Evolutionary conservation across 2,888 invertebrate species (phyloP).

Genomic region (Esperia sulphurella): DNA sequence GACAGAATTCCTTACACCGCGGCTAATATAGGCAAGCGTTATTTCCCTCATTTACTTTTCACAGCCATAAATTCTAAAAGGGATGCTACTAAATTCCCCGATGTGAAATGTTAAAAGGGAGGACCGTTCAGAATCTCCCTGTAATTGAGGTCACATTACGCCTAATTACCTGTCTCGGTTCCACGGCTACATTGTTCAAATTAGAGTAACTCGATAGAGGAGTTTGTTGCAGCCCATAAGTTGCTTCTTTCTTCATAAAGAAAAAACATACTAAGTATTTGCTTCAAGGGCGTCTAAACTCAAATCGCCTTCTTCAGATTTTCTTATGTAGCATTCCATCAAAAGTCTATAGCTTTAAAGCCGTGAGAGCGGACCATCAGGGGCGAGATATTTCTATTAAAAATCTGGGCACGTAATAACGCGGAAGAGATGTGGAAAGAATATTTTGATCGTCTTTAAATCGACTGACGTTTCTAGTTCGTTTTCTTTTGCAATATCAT

Average conservation of each 20-base stretch:
- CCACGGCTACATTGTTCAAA: not conserved
- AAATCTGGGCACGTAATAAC: constrained; percentile 43
- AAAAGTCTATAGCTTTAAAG: constrained; percentile 32
- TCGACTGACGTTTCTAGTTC: not conserved
- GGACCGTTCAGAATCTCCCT: constrained; percentile 12
- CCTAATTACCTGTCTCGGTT: constrained; percentile 15
- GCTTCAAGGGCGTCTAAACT: not conserved
- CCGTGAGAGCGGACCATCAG: constrained; percentile 33
- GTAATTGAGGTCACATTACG: constrained; percentile 21
- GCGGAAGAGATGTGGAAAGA: constrained; percentile 33
- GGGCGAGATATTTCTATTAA: constrained; percentile 33
- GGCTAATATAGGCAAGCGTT: constrained; percentile 3
- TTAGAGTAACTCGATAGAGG: not conserved
- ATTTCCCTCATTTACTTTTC: constrained; percentile 18
- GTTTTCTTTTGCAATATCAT: not conserved
- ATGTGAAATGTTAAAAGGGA: constrained; percentile 17
- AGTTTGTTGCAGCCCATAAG: not conserved
- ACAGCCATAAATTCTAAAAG: constrained; percentile 17
- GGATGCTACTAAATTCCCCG: constrained; percentile 19
- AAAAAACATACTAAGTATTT: not conserved
- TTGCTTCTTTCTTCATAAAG: not conserved
- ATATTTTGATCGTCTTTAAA: constrained; percentile 32
- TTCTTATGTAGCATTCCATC: constrained; percentile 34
- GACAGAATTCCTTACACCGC: not conserved
- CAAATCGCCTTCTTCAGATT: constrained; percentile 11